phyloP scores from a whole-genome alignment of 2,113 vertebrate genomes.

The Diphyllodes magnificus region DNA sequence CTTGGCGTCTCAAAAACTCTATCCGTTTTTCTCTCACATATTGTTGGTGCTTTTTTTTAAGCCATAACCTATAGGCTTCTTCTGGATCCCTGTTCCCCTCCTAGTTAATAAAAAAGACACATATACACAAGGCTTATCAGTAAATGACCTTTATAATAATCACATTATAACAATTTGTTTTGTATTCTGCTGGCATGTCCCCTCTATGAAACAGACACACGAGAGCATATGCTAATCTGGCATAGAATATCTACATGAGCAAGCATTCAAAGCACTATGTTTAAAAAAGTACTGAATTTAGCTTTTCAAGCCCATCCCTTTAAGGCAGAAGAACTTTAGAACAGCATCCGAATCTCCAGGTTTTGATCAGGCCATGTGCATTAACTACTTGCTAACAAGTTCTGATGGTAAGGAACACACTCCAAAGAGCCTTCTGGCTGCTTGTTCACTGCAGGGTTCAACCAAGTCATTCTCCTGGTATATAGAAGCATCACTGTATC shows the following conservation, averaged over 20 bases:
- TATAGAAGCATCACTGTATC: neutral
- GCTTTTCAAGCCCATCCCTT: neutral
- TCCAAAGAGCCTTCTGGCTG: neutral
- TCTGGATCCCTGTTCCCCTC: conserved; percentile 79
- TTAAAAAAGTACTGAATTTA: neutral
- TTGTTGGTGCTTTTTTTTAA: conserved; percentile 88
- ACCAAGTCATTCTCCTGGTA: neutral
- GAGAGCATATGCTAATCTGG: neutral
- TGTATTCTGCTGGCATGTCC: neutral
- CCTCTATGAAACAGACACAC: neutral
- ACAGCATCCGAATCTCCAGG: neutral
- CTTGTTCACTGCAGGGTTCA: neutral
- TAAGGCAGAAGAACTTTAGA: neutral
- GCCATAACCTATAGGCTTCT: conserved; percentile 85
- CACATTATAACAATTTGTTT: neutral
- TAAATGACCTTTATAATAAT: neutral
- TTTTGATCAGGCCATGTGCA: neutral
- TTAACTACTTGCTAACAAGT: neutral
- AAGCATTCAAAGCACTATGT: neutral
- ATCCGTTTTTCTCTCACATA: conserved; percentile 83
- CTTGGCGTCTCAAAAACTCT: conserved; percentile 80
- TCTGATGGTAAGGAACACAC: neutral
- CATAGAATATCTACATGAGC: neutral
- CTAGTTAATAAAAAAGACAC: conserved; percentile 49
- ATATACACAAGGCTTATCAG: neutral